Conservation (phyloP, 2,888 invertebrate genomes). For the Polymixis lichenea region DNA sequence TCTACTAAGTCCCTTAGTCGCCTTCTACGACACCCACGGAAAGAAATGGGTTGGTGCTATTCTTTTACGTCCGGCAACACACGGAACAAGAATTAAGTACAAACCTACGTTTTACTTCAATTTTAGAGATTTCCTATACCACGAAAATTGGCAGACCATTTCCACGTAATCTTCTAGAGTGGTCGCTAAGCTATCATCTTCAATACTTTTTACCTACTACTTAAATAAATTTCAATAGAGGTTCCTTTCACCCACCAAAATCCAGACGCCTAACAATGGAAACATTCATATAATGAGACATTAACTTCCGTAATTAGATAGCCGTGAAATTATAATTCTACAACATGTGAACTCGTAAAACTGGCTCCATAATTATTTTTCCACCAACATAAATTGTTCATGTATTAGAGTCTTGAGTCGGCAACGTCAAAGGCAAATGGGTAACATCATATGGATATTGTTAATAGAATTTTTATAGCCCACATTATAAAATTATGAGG, state of each 20-base stretch:
- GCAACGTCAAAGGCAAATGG: conserved; percentile 49
- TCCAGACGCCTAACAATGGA: conserved; percentile 66
- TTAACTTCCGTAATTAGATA: conserved; percentile 79
- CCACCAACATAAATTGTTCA: conserved; percentile 54
- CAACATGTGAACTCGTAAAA: conserved; percentile 72
- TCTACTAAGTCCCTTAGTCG: too few relatives aligned
- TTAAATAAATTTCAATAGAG: too few relatives aligned
- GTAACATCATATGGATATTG: conserved; percentile 65
- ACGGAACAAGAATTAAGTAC: too few relatives aligned
- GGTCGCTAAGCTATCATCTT: too few relatives aligned
- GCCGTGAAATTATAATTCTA: conserved; percentile 81
- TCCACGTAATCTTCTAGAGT: too few relatives aligned
- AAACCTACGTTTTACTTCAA: too few relatives aligned
- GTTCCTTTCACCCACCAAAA: neutral
- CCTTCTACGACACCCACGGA: too few relatives aligned
- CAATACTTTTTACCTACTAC: neutral
- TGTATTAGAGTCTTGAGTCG: conserved; percentile 46
- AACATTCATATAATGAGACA: conserved; percentile 77
- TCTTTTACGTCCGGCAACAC: too few relatives aligned
- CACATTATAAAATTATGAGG: conserved; percentile 63
- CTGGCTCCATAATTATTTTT: conserved; percentile 70
- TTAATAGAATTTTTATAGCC: conserved; percentile 68
- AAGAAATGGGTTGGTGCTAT: too few relatives aligned
- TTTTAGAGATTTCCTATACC: too few relatives aligned
- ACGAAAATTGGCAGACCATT: too few relatives aligned